Evolutionary conservation across 2,797 vertebrate species (phyloP).

Genomic region (Champsocephalus gunnari): DNA sequence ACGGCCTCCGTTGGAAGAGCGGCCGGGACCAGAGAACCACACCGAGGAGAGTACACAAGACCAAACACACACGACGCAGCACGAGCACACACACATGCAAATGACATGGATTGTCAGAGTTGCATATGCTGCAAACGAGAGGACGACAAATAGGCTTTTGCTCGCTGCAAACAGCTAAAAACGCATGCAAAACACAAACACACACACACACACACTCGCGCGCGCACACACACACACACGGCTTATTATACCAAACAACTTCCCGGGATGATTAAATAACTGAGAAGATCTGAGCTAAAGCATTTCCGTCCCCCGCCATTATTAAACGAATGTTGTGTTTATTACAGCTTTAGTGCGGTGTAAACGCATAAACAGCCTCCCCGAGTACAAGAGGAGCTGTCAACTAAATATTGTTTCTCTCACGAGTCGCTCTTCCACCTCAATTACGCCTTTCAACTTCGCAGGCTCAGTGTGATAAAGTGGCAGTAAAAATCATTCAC

Average conservation of each 20-base stretch:
- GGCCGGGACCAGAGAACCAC: constrained; percentile 86
- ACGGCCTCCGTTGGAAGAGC: constrained; percentile 89
- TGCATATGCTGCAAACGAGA: constrained; percentile 77
- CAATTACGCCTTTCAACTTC: constrained; percentile 99
- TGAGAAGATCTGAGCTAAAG: constrained; percentile 86
- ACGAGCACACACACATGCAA: constrained; percentile 62
- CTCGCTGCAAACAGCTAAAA: constrained; percentile 67
- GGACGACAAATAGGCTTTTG: constrained; percentile 56
- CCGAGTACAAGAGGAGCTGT: constrained; percentile 96
- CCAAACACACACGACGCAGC: constrained; percentile 62
- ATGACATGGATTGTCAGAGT: constrained; percentile 70
- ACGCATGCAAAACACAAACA: constrained; percentile 27
- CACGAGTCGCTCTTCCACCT: constrained; percentile 97
- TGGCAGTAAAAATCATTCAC: constrained; percentile 99
- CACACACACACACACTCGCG: too few species aligned
- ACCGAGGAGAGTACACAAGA: constrained; percentile 79
- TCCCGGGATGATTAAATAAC: constrained; percentile 87
- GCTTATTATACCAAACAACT: constrained; percentile 67
- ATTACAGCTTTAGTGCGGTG: constrained; percentile 96
- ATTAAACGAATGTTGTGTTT: constrained; percentile 97
- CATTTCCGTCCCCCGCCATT: constrained; percentile 87
- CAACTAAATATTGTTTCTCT: constrained; percentile 99
- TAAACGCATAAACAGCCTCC: constrained; percentile 99
- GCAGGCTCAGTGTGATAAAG: constrained; percentile 97
- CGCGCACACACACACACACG: background rate